These are phyloP conservation scores for Choloepus didactylus DNA, from an alignment of 2,797 vertebrate species.

Conservation along the genomic window DNA sequence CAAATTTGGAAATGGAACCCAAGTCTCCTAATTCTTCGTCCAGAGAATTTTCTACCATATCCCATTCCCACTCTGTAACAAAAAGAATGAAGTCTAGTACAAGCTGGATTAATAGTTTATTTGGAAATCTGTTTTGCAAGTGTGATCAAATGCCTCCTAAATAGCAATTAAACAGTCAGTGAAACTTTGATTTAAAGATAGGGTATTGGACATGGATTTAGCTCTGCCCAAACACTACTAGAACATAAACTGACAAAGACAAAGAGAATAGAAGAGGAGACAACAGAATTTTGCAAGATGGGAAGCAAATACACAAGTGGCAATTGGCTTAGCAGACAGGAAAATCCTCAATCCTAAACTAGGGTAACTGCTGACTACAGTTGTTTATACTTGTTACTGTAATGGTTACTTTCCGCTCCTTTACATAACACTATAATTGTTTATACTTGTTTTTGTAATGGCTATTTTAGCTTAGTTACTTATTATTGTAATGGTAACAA, in stretches of 20 bases:
- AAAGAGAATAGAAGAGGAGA: background rate
- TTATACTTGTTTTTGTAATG: too few species aligned
- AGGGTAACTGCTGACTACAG: too few species aligned
- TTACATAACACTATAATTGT: too few species aligned
- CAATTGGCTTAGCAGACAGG: background rate
- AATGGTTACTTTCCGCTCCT: too few species aligned
- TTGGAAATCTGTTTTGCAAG: background rate
- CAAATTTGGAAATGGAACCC: background rate
- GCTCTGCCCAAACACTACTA: background rate
- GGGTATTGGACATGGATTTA: background rate
- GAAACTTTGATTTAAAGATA: background rate
- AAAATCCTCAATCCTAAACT: background rate
- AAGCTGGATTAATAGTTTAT: background rate
- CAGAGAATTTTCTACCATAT: background rate
- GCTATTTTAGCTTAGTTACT: too few species aligned
- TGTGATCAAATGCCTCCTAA: background rate
- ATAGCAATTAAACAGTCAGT: background rate
- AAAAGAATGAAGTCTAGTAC: background rate
- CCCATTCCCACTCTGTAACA: background rate
- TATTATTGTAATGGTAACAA: too few species aligned
- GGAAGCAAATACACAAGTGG: background rate
- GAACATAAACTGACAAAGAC: background rate
- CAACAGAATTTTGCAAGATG: background rate
- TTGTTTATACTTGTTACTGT: too few species aligned
- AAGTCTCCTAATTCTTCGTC: background rate